Evolutionary conservation across 2,888 invertebrate species (phyloP).

Genomic region (Nezara viridula): DNA sequence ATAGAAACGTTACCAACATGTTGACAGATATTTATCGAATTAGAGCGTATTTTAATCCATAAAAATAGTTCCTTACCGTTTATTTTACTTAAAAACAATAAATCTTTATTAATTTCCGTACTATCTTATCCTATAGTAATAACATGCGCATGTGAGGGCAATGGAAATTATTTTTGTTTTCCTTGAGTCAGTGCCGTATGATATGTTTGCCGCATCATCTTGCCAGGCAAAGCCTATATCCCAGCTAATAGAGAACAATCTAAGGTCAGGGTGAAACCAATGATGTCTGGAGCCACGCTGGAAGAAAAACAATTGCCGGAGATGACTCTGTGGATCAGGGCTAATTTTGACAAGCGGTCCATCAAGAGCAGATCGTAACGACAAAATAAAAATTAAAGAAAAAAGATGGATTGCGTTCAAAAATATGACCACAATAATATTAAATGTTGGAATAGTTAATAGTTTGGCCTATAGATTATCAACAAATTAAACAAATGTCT

Average conservation of each 20-base stretch:
- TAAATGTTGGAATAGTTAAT: too few species aligned
- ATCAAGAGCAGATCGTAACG: neutral
- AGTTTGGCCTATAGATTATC: too few species aligned
- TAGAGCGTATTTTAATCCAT: too few species aligned
- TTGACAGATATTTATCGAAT: too few species aligned
- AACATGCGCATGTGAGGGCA: neutral
- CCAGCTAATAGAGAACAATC: constrained; percentile 43
- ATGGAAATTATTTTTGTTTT: neutral
- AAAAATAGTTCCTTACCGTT: too few species aligned
- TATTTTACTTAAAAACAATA: too few species aligned
- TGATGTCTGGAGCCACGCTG: constrained; percentile 36
- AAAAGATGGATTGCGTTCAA: too few species aligned
- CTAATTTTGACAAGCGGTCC: constrained; percentile 37
- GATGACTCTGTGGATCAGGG: constrained; percentile 29
- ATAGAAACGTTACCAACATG: too few species aligned
- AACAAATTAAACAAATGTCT: too few species aligned
- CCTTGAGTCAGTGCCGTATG: neutral
- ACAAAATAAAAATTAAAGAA: neutral
- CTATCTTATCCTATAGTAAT: too few species aligned
- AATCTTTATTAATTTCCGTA: too few species aligned
- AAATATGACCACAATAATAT: too few species aligned
- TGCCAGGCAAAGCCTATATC: constrained; percentile 11
- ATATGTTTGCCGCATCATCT: neutral
- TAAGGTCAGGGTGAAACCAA: constrained; percentile 48
- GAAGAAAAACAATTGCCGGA: constrained; percentile 34